These are phyloP conservation scores for Trachemys scripta DNA, from an alignment of 2,113 vertebrate genomes.

Conservation along the genomic window DNA sequence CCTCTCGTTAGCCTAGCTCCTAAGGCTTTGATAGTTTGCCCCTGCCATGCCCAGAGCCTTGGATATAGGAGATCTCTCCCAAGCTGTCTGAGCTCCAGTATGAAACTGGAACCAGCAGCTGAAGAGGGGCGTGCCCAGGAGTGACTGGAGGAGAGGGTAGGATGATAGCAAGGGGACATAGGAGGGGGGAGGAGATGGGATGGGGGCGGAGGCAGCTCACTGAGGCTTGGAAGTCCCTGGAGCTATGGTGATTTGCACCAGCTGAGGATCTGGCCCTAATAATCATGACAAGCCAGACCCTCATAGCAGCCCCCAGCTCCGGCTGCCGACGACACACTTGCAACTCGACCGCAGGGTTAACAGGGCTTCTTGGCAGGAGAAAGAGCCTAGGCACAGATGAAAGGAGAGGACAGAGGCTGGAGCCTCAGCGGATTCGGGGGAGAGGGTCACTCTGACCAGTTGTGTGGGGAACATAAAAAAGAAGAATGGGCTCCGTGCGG, in stretches of 20 bases:
- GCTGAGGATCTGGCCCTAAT: neutral
- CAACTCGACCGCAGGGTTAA: neutral
- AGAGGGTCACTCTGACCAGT: neutral
- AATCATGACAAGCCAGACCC: neutral
- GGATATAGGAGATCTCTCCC: neutral
- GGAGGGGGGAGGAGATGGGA: neutral
- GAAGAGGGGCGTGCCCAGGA: neutral
- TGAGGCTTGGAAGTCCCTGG: neutral
- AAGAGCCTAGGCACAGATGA: neutral
- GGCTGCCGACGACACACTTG: neutral
- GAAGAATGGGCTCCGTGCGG: neutral
- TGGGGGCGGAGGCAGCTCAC: conserved; percentile 4
- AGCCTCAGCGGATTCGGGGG: neutral
- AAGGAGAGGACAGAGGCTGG: neutral
- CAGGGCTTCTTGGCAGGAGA: neutral
- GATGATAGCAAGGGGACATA: neutral
- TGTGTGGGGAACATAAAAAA: neutral
- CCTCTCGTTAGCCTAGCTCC: neutral
- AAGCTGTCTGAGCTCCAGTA: neutral
- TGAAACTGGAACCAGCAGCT: neutral
- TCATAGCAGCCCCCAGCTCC: neutral
- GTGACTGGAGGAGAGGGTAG: neutral
- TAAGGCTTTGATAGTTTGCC: neutral
- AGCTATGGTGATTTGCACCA: neutral
- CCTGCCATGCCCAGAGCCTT: conserved; percentile 10